Conservation (phyloP, 2,797 vertebrate genomes). For the Falco novaeseelandiae region DNA sequence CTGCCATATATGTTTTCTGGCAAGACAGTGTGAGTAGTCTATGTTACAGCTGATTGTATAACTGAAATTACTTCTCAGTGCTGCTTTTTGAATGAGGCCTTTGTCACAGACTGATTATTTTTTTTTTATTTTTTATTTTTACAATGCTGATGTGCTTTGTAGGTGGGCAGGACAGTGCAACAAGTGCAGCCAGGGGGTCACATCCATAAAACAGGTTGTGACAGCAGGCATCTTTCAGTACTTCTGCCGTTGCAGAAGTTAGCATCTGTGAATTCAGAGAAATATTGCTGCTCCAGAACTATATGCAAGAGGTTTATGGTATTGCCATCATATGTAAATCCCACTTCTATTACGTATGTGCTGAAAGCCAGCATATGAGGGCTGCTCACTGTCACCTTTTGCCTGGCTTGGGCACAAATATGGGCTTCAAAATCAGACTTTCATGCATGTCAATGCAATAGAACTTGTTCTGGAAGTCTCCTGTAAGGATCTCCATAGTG, state of each 20-base stretch:
- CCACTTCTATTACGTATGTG: neutral
- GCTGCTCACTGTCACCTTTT: no score
- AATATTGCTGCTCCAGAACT: neutral
- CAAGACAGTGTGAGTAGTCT: neutral
- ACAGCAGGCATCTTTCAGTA: neutral
- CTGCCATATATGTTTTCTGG: neutral
- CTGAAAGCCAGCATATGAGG: no score
- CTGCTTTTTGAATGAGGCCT: neutral
- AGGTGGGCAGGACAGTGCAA: neutral
- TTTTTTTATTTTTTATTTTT: neutral
- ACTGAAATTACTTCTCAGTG: neutral
- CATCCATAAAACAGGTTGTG: neutral
- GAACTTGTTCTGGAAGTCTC: no score
- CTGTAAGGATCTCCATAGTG: no score
- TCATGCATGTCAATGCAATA: no score
- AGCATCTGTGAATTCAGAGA: neutral
- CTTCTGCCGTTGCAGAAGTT: accelerated
- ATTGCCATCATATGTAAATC: neutral
- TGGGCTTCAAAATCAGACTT: no score
- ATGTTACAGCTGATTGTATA: neutral
- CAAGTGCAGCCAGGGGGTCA: no score
- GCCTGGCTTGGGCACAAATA: no score
- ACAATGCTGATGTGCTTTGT: neutral
- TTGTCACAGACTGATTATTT: neutral
- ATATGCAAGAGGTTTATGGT: neutral